A percentile compares a stretch with the other conserved stretches of the same genome.
Evolutionary conservation across 2,797 vertebrate species (phyloP).

Genomic region (Poecilia velifera): DNA sequence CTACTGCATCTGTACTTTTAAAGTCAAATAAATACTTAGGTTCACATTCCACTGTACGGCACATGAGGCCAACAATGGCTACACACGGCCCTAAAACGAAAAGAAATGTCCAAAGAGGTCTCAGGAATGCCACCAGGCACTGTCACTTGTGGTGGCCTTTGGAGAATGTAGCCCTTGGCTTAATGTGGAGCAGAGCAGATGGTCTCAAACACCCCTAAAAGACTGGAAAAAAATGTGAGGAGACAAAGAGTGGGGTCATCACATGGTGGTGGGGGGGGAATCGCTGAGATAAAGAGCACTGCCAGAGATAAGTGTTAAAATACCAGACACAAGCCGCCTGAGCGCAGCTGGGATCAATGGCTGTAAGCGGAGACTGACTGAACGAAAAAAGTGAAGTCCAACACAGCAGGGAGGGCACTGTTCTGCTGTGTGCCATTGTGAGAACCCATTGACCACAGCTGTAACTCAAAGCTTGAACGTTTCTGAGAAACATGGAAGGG

Average conservation of each 20-base stretch:
- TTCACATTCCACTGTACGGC: conserved; percentile 24
- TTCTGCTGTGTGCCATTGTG: conserved; percentile 37
- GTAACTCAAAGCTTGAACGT: conserved; percentile 35
- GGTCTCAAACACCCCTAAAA: conserved; percentile 49
- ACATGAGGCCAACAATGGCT: conserved; percentile 13
- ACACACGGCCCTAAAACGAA: conserved; percentile 34
- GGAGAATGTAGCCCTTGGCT: conserved; percentile 68
- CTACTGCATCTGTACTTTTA: background rate
- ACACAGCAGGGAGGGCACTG: conserved; percentile 21
- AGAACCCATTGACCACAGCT: conserved; percentile 47
- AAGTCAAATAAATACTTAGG: conserved; percentile 14
- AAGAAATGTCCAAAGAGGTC: conserved; percentile 32
- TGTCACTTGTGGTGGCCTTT: conserved; percentile 46
- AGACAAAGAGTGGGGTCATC: conserved; percentile 14
- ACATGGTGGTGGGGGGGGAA: background rate
- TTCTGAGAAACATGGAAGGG: conserved; percentile 61
- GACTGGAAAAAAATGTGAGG: conserved; percentile 26
- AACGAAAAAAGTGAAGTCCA: conserved; percentile 22
- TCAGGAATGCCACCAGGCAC: conserved; percentile 66
- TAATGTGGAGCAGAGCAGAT: conserved; percentile 71
- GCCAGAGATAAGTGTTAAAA: conserved; percentile 17
- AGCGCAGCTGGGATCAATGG: conserved; percentile 14
- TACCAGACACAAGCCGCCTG: conserved; percentile 1
- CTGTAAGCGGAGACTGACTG: conserved; percentile 27
- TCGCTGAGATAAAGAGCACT: conserved; percentile 17